Base-by-base conservation (phyloP, 2,888 invertebrate species). In the Philaethria dido region DNA sequence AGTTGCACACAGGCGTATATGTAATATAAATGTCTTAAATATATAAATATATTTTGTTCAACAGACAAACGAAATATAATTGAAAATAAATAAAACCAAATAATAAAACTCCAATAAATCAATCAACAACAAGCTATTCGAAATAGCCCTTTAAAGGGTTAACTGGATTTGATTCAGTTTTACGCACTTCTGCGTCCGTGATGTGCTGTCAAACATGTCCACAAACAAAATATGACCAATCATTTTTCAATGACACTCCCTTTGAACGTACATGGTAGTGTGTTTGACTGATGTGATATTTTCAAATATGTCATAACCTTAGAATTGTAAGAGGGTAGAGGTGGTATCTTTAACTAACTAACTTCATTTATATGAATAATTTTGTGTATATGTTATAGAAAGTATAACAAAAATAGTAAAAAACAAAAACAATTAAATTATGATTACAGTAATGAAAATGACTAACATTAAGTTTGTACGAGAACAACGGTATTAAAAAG, bases 221-320 rank as follows among this genome's bases (percentile, higher is more conserved):
- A 72, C 68, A 72, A 72, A 73, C 77, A 75, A 79, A 78, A 78
- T 80, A 82, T 80, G 83, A 79, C 79, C 85, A 80, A 82, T 85
- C 81, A 86, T 85, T 85, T 86, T 86, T 87, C 86, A 85, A 84
- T 80, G 81, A 80, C 81, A 81, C 78, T 77, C 80, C 83, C 80
- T 79, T 78, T 75, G 79, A 78, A 80, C 79, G 79, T 79, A 81
- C 62, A 79, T 81, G 81, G 79, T 81, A 78, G 76, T 79, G 75
- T 72, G 78, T 83, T 80, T 81, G 84, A 81, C 75, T 83, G 83
- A 82, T 80, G 78, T 76, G 75, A n/a, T 80, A 79, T 80, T 69
- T 75, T 83, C 80, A 78, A 82, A 86, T 85, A 80, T 83, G 86
- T 85, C 86, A 83, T 59, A 59, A n/a, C 48, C 59, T 50, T 6